Evolutionary conservation across 2,888 invertebrate genomes (phyloP), one percentile per base, ranked within the genome.

Genomic region (Amphipoea lucens): DNA sequence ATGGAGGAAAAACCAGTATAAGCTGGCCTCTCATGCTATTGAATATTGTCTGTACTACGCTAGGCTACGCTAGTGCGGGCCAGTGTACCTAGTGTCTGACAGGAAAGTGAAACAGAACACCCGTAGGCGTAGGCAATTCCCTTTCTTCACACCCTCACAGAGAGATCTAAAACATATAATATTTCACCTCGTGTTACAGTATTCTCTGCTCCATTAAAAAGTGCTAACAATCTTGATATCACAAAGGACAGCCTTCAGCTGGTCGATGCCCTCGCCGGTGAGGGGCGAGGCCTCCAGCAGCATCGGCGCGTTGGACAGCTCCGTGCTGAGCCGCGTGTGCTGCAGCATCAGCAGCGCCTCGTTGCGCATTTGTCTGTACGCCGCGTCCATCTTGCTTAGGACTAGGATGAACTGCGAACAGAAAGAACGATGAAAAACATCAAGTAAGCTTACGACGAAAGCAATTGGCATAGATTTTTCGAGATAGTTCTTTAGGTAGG

Each of bases 331-430:
- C 68, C 98, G 97, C 12, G 97, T 97, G 94, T 98, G 97, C 93
- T 98, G 98, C 85, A 99, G 95, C 98, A 98, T 98, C 3, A 98
- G 96, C 48, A 98, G 94, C 0, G 98, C 98, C 92, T 99, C 98
- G 92, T 98, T 98, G 72, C 98, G 97, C 98, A 98, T 98, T 92
- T 98, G 98, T 20, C 98, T 97, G 94, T 98, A 98, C 9, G 98
- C 98, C 1, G 98, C 98, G 90, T 99, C 98, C 98, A 98, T 98
- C 96, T 99, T 99, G 23, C 98, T 97, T 17, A 99, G 94, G 0
- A 98, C 98, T 78, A 98, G 92, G 40, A 98, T 96, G 85, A 98
- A 97, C 98, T 98, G 92, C 14, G 95, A 20, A 76, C 40, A 65
- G 17, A 65, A 12, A n/a, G 23, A 9, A 23, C 9, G 23, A 57